Evolutionary conservation across 2,113 vertebrate species (phyloP), one percentile per base, ranked within the genome.

Genomic region (Myodes glareolus): DNA sequence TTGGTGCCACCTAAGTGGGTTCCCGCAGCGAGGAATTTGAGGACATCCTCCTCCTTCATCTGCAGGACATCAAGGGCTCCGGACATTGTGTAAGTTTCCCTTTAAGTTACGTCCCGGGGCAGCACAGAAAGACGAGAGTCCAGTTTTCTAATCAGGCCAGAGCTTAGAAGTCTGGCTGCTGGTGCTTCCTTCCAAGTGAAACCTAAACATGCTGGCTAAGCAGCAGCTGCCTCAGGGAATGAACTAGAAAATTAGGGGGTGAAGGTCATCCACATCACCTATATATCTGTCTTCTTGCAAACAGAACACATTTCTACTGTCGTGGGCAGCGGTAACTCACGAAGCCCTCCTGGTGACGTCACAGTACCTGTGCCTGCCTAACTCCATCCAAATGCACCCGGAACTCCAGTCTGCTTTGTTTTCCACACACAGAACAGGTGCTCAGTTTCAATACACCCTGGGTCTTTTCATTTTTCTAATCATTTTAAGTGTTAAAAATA

Each of bases 171-270:
- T 52, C 21, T 63, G 88, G 90, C 12, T 75, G 14, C 19, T 9
- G 78, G 27, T 52, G 87, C 7, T 70, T 89, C 63, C 65, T 82
- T 92, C 52, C 31, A 42, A 31, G 25, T 90, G 50, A 80, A 88
- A 86, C 13, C 72, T 70, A 89, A 80, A 77, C 19, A 11, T 68
- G 33, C 39, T 55, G 6, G 29, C 84, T 90, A 92, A 73, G 75
- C 7, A 80, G 47, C 75, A 85, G 52, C n/a, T 92, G 65, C 90
- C 88, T 50, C 42, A 16, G 63, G 50, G 33, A 88, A 91, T 70
- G 6, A 97, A 96, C 33, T 47, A 94, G 75, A 90, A 87, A 94
- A 78, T 39, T n/a, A 65, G 19, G 33, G 42, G 33, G 39, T 61
- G 68, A 47, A 5, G 7, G 36, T 68, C 52, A 87, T 50, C 42